Evolutionary conservation across 1,140 invertebrate genomes (phyloP).

Genomic region (Euglossa dilemma): DNA sequence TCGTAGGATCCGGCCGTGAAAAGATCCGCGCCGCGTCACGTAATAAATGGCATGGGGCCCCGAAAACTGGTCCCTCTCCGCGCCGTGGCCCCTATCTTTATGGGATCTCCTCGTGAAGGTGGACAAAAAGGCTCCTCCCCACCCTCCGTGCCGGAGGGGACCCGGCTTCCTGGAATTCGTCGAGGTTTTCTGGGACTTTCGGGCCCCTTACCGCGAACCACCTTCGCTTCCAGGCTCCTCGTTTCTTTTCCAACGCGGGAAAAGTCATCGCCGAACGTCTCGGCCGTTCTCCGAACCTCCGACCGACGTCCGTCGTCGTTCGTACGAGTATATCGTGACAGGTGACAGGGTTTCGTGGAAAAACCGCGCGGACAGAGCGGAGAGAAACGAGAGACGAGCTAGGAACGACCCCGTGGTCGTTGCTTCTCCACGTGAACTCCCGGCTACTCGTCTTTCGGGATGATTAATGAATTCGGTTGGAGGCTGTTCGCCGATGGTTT

Average conservation of each 20-base stretch:
- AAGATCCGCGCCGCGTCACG: constrained; percentile 66
- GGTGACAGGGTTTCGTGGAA: constrained; percentile 1
- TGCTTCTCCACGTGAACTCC: not conserved
- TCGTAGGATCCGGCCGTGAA: constrained; percentile 67
- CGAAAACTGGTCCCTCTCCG: constrained; percentile 74
- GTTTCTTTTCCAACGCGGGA: not conserved
- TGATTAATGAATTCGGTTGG: constrained; percentile 34
- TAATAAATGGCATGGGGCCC: constrained; percentile 70
- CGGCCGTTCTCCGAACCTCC: too few species aligned
- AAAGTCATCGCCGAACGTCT: not conserved
- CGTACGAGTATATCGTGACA: not conserved
- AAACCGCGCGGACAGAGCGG: not conserved
- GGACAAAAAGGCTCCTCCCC: constrained; percentile 66
- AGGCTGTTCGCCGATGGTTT: not conserved
- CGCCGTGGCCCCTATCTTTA: constrained; percentile 73
- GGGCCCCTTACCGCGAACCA: constrained; percentile 69
- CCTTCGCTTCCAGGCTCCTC: not conserved
- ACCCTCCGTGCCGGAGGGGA: constrained; percentile 26
- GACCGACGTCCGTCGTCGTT: not conserved
- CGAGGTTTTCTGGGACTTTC: constrained; percentile 78
- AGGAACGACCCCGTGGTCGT: too few species aligned
- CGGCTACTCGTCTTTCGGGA: constrained; percentile 40
- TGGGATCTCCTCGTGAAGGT: constrained; percentile 70
- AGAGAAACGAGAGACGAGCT: not conserved
- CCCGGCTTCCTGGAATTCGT: constrained; percentile 74